Base-by-base conservation (phyloP, 2,113 vertebrate genomes). In the Gulo gulo region DNA sequence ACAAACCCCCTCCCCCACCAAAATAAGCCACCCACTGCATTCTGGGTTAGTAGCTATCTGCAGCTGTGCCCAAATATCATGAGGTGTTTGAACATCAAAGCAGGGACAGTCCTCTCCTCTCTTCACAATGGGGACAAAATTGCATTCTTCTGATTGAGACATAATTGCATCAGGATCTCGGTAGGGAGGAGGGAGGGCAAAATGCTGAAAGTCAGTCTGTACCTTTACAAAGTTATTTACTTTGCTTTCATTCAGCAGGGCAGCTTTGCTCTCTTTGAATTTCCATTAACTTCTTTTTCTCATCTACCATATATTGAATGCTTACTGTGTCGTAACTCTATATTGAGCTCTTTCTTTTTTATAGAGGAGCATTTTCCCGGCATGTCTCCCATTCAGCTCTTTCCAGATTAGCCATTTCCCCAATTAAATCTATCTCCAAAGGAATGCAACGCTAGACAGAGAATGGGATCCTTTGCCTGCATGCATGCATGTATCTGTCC, bases 401-500 rank as follows among this genome's bases (percentile, higher is more conserved):
- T 80, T 81, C 39, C 47, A 65, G 81, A 80, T 96, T 29, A 90
- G 92, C 80, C 16, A 45, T 83, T 87, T 92, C 29, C 29, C 13
- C 92, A 88, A 39, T 85, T 61, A 71, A 63, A 39, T 50, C 61
- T 63, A 57, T n/a, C 39, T 59, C 47, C 42, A 47, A 50, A 97
- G 86, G 20, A 94, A 45, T 12, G 14, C 7, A 69, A 10, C 55
- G 69, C 50, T 26, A 45, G 61, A 45, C 16, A 61, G 55, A 79
- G 42, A 11, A 11, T 88, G 78, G 73, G n/a, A 55, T 39, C 39
- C 61, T 67, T 13, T 91, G 0, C 57, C 26, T 26, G 1, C 87
- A 23, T 14, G 0, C 4, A 4, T 52, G 34, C 26, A 5, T 57
- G 6, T 18, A 59, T 26, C 0, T 11, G 50, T 67, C 14, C 59